Percentiles rank a stretch among this genome's conserved stretches.
phyloP scores from a whole-genome alignment of 2,113 vertebrate species.

The Scopus umbretta region DNA sequence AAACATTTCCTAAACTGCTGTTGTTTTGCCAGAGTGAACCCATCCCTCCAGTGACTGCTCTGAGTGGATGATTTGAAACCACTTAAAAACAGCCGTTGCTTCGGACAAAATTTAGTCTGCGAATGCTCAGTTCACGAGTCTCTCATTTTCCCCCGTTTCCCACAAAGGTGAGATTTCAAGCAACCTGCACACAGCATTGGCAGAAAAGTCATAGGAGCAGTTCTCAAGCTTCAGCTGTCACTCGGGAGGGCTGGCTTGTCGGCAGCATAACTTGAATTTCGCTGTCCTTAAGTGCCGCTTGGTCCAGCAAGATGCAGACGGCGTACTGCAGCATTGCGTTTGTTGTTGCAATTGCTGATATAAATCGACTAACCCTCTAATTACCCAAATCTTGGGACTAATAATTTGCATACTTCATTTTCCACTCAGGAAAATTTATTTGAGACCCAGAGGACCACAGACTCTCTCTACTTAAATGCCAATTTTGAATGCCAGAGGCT shows the following conservation, averaged over 20 bases:
- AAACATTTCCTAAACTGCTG: background rate
- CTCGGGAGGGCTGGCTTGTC: background rate
- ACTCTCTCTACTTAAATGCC: background rate
- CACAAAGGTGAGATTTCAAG: background rate
- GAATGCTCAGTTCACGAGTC: background rate
- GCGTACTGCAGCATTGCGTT: background rate
- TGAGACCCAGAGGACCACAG: background rate
- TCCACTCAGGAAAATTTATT: constrained; percentile 13
- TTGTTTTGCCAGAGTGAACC: background rate
- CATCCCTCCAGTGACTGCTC: background rate
- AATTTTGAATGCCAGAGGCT: constrained; percentile 36
- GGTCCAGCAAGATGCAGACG: background rate
- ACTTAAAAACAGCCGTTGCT: background rate
- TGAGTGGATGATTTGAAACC: background rate
- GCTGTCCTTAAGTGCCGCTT: background rate
- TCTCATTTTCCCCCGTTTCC: background rate
- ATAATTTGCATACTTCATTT: background rate
- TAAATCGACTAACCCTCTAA: background rate
- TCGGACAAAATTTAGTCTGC: background rate
- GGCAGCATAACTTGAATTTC: background rate
- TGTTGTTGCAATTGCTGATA: background rate
- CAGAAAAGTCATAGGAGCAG: background rate
- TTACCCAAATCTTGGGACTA: background rate
- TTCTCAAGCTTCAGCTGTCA: background rate
- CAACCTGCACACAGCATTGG: background rate